Percentiles rank a stretch among this genome's conserved stretches.
These are phyloP conservation scores for Ictidomys tridecemlineatus DNA, from an alignment of 2,113 vertebrate species.

Conservation along the genomic window DNA sequence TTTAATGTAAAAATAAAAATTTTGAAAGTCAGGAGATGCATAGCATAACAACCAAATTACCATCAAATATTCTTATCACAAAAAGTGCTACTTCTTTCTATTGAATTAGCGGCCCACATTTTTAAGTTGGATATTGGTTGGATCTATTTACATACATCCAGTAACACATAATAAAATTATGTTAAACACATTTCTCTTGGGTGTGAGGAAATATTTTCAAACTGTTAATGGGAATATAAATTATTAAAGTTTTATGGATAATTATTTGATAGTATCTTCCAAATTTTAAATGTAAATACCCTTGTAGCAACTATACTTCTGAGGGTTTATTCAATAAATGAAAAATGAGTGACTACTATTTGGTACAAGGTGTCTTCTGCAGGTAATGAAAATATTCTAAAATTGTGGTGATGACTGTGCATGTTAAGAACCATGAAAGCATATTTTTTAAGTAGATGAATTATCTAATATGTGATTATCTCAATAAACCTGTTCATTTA, in stretches of 20 bases:
- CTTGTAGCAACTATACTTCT: not conserved
- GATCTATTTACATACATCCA: not conserved
- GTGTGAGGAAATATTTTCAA: conserved; percentile 20
- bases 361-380: not conserved
- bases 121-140: not conserved
- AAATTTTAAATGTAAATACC: conserved; percentile 36
- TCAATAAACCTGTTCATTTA: conserved; percentile 1
- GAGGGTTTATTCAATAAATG: conserved; percentile 5
- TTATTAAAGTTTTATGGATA: not conserved
- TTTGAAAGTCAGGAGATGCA: not conserved
- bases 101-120: not conserved
- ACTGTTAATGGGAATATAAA: conserved; percentile 17
- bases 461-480: not conserved
- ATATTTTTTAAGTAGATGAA: not conserved
- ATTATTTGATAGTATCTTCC: not conserved
- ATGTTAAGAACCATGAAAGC: not conserved
- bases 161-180: conserved; percentile 5
- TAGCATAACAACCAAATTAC: conserved; percentile 48
- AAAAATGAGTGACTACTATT: not conserved
- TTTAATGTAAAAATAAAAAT: not conserved
- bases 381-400: conserved; percentile 13
- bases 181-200: not conserved
- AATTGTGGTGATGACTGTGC: not conserved
- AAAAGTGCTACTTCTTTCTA: not conserved
- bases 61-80: conserved; percentile 16